Conservation (phyloP, 2,797 vertebrate species). For the Pantherophis vulpinus region DNA sequence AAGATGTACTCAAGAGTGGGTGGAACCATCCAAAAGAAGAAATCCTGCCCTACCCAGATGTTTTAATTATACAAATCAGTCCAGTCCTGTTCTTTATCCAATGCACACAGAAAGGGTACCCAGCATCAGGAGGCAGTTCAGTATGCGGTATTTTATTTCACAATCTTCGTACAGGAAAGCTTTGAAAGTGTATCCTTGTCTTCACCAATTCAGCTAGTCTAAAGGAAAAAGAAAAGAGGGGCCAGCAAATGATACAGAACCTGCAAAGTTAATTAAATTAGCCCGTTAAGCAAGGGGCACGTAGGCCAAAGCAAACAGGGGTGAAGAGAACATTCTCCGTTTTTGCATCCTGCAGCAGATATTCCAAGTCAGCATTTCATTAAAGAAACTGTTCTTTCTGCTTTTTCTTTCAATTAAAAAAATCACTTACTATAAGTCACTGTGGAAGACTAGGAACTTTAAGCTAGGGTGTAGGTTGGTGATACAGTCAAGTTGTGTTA, state of each 20-base stretch:
- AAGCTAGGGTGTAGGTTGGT: not conserved
- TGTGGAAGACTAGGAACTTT: not conserved
- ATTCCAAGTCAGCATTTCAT: slow-evolving; percentile 53
- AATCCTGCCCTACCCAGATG: not conserved
- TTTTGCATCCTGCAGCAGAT: slow-evolving; percentile 24
- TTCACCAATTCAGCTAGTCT: slow-evolving; percentile 27
- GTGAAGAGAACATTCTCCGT: slow-evolving; percentile 47
- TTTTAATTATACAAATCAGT: slow-evolving; percentile 55
- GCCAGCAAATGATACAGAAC: slow-evolving; percentile 57
- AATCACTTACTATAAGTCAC: not conserved
- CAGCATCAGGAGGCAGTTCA: slow-evolving; percentile 43
- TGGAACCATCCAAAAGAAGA: not conserved
- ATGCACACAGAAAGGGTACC: slow-evolving; percentile 28
- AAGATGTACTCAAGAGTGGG: slow-evolving; percentile 1
- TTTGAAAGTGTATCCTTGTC: slow-evolving; percentile 61
- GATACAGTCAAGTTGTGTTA: not conserved
- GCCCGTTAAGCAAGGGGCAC: slow-evolving; percentile 49
- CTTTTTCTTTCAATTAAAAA: slow-evolving; percentile 33
- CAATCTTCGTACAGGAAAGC: slow-evolving; percentile 55
- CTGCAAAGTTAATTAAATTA: slow-evolving; percentile 64
- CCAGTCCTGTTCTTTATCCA: slow-evolving; percentile 42
- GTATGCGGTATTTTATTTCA: slow-evolving; percentile 41
- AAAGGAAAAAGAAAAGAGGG: slow-evolving; percentile 34
- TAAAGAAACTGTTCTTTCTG: slow-evolving; percentile 10
- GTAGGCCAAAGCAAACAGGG: slow-evolving; percentile 62